Base-by-base conservation (phyloP, 2,888 invertebrate genomes). In the Camptogramma bilineatum region DNA sequence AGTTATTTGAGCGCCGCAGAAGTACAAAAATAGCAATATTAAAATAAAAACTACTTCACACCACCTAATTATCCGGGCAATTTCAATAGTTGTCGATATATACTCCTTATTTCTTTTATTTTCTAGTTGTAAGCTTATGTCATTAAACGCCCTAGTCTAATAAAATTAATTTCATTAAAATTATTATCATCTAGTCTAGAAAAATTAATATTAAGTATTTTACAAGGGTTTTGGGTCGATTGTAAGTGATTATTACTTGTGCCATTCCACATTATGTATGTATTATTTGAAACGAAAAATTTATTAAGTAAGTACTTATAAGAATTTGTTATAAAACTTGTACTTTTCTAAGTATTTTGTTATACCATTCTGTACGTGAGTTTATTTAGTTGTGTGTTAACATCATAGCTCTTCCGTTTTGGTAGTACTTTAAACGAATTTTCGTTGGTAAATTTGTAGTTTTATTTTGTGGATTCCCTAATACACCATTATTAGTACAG, bases 151-250 rank as follows among this genome's bases (percentile, higher is more conserved):
- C 55, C 59, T 70, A 71, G 64, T 65, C 52, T 63, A 63, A 52
- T 57, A 16, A 34, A 62, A 50, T 64, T 66, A 69, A 63, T 60
- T n/a, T n/a, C n/a, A n/a, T n/a, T n/a, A n/a, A n/a, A n/a, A n/a
- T n/a, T n/a, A n/a, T n/a, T n/a, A n/a, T n/a, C n/a, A n/a, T 57
- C 59, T 70, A 71, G 64, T 65, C 52, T 63, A 63, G 55, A 54
- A 16, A 34, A 62, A 50, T 64, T 66, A 69, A 63, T 60, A 62
- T 60, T 67, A 70, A 63, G 68, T 47, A 56, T 77, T 77, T 78
- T 76, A 70, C 71, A 80, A 74, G 78, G 80, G 58, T 62, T 74
- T 75, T 73, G 77, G 80, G 80, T 82, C 74, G 71, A 64, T 66
- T 70, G 54, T 66, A 64, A 60, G 47, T 68, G 60, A 39, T 64